Percentiles rank a stretch among this genome's conserved stretches.
Conservation (phyloP, 2,113 vertebrate genomes). For the Cyprinodon brontotheroides region DNA sequence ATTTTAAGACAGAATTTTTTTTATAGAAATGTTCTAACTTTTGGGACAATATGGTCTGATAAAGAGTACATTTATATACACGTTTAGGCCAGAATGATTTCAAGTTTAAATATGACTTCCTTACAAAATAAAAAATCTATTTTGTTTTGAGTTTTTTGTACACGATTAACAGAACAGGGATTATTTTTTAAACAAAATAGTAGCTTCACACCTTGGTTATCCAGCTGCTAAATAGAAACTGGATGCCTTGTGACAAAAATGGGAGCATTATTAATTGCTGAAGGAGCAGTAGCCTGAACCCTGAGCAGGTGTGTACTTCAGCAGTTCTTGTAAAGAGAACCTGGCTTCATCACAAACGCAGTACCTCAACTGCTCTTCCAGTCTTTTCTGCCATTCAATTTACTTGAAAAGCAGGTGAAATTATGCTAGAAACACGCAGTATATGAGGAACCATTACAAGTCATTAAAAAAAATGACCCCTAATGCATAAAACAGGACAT, state of each 20-base stretch:
- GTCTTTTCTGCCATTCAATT: not conserved
- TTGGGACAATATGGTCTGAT: too few relatives aligned
- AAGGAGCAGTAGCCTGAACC: not conserved
- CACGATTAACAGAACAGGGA: not conserved
- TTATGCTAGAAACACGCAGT: not conserved
- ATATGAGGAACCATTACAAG: not conserved
- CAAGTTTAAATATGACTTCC: too few relatives aligned
- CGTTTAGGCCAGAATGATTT: too few relatives aligned
- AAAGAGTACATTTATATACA: too few relatives aligned
- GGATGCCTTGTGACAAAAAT: not conserved
- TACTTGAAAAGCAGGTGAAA: not conserved
- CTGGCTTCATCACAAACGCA: not conserved
- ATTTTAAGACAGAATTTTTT: too few relatives aligned
- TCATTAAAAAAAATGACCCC: not conserved
- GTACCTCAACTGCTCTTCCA: not conserved
- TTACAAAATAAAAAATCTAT: too few relatives aligned
- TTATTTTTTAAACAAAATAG: not conserved
- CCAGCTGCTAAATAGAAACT: not conserved
- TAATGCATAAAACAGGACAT: not conserved
- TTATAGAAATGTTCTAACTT: too few relatives aligned
- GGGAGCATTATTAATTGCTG: not conserved
- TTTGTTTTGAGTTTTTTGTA: too few relatives aligned
- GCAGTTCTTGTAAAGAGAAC: not conserved
- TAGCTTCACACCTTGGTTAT: not conserved
- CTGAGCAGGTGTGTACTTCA: not conserved